phyloP scores from a whole-genome alignment of 2,888 invertebrate species.

The Thalpophila matura region DNA sequence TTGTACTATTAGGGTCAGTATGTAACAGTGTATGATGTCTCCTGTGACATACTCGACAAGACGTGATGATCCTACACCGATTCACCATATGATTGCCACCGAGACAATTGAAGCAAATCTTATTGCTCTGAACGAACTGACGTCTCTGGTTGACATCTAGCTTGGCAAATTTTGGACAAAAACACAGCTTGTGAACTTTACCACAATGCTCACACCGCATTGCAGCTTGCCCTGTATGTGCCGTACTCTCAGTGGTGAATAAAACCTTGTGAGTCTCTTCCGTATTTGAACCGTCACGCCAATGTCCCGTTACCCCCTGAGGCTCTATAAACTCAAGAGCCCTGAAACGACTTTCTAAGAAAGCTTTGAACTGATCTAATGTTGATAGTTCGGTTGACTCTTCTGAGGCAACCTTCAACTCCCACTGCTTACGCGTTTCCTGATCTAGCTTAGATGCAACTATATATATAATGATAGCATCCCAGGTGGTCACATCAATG shows the following conservation, averaged over 20 bases:
- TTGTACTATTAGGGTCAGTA: too few relatives aligned
- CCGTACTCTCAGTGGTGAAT: neutral
- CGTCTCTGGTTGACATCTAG: neutral
- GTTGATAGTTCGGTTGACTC: neutral
- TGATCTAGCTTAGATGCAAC: constrained; percentile 1
- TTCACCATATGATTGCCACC: constrained; percentile 3
- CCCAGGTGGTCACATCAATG: constrained; percentile 9
- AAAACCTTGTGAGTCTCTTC: constrained; percentile 1
- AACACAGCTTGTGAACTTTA: neutral
- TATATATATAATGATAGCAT: constrained; percentile 1
- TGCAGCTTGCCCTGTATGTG: neutral
- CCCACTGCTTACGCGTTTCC: neutral
- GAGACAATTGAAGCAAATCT: constrained; percentile 9
- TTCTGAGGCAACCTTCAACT: neutral
- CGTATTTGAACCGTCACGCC: neutral
- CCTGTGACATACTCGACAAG: neutral
- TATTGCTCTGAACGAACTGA: neutral
- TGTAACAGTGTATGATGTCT: constrained; percentile 1
- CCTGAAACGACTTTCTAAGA: neutral
- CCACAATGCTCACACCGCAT: constrained; percentile 2
- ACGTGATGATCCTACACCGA: neutral
- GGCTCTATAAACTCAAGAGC: neutral
- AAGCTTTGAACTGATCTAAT: neutral
- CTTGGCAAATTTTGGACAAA: neutral
- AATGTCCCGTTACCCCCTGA: neutral